Evolutionary conservation across 2,113 vertebrate genomes (phyloP).

Genomic region (Chloropsis cyanopogon): DNA sequence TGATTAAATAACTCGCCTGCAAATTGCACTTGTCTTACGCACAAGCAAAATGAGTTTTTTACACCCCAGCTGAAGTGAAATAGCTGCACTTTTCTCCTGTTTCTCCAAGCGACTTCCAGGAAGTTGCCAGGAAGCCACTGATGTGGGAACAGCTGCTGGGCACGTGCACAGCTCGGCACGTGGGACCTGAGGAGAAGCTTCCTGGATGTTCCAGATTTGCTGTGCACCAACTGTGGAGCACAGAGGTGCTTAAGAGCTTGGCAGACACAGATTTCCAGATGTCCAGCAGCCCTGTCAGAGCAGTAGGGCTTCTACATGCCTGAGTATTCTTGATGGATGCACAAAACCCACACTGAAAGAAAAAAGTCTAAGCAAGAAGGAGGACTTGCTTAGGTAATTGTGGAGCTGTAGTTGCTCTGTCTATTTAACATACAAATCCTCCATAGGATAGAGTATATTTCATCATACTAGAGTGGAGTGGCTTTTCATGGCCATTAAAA

Average conservation of each 20-base stretch:
- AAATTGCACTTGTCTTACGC: accelerated
- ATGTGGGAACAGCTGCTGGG: background rate
- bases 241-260: background rate
- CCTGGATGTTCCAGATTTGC: background rate
- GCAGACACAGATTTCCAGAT: background rate
- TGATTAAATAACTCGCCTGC: background rate
- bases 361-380: background rate
- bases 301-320: background rate
- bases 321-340: background rate
- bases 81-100: background rate
- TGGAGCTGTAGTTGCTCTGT: background rate
- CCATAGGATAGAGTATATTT: background rate
- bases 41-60: background rate
- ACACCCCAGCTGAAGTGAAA: background rate
- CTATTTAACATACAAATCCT: background rate
- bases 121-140: background rate
- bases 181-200: background rate
- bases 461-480: background rate
- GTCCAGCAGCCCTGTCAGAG: background rate
- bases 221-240: accelerated
- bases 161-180: background rate
- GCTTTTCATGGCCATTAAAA: background rate
- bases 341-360: background rate
- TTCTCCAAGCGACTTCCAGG: background rate
- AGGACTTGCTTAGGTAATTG: background rate